Evolutionary conservation across 2,888 invertebrate species (phyloP), one percentile per base, ranked within the genome.

Genomic region (Melitaea athalia): DNA sequence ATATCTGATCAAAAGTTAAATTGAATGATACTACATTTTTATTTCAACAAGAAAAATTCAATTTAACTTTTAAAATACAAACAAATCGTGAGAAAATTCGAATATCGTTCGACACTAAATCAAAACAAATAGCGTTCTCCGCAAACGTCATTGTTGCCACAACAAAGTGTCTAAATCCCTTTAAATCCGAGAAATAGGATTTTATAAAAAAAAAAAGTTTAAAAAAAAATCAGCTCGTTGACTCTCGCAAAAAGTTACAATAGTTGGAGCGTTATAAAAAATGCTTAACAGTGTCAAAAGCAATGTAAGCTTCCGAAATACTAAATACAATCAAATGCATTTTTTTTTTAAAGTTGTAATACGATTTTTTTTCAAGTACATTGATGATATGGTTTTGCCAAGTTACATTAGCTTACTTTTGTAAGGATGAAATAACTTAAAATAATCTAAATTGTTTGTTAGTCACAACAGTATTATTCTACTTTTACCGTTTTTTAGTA

Each of bases 141-240:
- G 85, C 86, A 87, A 87, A 83, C 77, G 85, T 86, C 86, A 89
- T 91, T 92, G 91, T 92, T 92, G 89, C 88, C 87, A 89, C 90
- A 92, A 92, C 90, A 92, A 88, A 89, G 89, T 92, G 86, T 89
- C 89, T 85, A 90, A 92, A 91, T 92, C 92, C 92, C 81, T 88
- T 90, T 85, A 90, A 92, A 92, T 89, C 91, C 90, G 89, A 90
- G 86, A 92, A 92, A 92, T 90, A 85, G 88, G 91, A 89, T 91
- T 92, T 88, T 74, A 71, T 67, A 77, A 83, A 85, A 88, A 77
- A 83, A 85, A 88, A 89, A 87, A 68, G 55, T 67, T 49, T 67
- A 68, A 64, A 69, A 77, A 85, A 87, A 87, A 85, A 81, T 73
- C 70, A 73, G 79, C 91, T 92, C 90, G 90, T 92, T 92, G 92